These are phyloP conservation scores for Uloborus diversus DNA, from an alignment of 1,140 invertebrate species.

Conservation along the genomic window DNA sequence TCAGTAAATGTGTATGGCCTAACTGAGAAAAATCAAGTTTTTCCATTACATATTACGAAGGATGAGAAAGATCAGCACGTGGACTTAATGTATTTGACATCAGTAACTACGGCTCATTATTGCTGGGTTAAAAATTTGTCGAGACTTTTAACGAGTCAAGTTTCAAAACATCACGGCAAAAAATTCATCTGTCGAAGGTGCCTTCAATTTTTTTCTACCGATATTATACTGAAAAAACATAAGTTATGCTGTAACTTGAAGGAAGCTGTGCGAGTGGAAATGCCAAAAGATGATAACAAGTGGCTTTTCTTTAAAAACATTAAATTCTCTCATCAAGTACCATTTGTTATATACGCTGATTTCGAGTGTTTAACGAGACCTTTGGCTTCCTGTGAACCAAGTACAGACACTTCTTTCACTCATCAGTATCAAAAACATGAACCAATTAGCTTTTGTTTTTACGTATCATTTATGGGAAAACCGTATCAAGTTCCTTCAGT, in stretches of 20 bases:
- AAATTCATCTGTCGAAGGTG: neutral
- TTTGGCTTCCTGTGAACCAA: neutral
- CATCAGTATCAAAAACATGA: neutral
- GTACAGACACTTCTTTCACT: neutral
- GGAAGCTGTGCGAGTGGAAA: neutral
- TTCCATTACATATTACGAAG: neutral
- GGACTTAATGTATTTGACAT: neutral
- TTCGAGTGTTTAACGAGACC: neutral
- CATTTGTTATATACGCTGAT: neutral
- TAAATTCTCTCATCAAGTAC: neutral
- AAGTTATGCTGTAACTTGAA: neutral
- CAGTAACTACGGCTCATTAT: neutral
- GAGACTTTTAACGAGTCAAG: neutral
- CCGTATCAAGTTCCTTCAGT: no score
- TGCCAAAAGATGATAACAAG: neutral
- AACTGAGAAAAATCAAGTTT: neutral
- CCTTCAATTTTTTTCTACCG: neutral
- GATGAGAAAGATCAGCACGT: neutral
- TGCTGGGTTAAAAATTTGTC: constrained; percentile 10
- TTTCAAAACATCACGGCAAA: neutral
- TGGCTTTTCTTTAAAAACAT: neutral
- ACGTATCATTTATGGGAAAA: neutral
- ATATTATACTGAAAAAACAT: neutral
- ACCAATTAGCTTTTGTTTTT: neutral
- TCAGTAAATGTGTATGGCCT: neutral